Conservation (phyloP, 2,113 vertebrate genomes). For the Festucalex cinctus region DNA sequence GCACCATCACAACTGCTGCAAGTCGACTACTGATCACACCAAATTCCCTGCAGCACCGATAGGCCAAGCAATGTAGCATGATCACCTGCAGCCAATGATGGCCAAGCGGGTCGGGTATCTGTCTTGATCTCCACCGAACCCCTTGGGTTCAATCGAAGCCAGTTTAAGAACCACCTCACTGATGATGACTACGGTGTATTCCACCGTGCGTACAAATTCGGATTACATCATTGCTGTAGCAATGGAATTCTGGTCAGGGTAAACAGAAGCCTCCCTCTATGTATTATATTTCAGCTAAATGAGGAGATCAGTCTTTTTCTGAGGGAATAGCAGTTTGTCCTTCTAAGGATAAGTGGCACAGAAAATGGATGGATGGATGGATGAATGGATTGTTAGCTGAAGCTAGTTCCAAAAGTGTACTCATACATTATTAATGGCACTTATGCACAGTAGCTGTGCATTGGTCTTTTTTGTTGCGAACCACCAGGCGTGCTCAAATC, state of each 20-base stretch:
- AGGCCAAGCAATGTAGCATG: no score
- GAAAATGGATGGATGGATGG: not conserved
- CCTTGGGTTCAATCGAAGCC: no score
- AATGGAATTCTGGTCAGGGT: not conserved
- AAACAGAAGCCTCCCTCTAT: not conserved
- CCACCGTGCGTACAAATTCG: not conserved
- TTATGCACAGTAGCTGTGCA: slow-evolving; percentile 9
- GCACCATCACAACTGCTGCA: no score
- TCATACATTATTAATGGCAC: slow-evolving; percentile 10
- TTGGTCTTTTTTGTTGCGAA: slow-evolving; percentile 23
- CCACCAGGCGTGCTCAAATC: not conserved
- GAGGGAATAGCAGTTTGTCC: not conserved
- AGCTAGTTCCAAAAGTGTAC: slow-evolving; percentile 10
- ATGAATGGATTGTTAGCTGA: not conserved
- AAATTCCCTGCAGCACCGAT: no score
- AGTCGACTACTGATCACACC: no score
- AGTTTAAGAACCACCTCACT: not conserved
- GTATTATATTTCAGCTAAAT: not conserved
- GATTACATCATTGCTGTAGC: not conserved
- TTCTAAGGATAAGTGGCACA: not conserved
- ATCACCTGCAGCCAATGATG: no score
- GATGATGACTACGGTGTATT: not conserved
- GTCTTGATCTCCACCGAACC: no score
- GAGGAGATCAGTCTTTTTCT: not conserved
- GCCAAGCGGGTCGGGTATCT: no score